phyloP scores from a whole-genome alignment of 2,888 invertebrate species.

The Charanyca ferruginea region DNA sequence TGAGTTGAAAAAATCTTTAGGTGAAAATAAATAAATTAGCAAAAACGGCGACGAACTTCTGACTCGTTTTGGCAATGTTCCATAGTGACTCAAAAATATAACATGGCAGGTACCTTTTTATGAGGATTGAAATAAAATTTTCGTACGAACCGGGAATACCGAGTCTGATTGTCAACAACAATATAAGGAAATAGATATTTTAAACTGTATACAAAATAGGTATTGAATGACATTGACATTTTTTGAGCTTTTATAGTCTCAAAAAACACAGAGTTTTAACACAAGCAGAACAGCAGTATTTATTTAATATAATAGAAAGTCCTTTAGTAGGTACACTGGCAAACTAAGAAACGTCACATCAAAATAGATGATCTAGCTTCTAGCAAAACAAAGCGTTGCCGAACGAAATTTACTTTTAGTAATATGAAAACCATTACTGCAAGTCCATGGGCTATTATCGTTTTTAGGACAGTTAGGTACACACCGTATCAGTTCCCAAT shows the following conservation, averaged over 20 bases:
- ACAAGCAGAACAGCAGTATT: not conserved
- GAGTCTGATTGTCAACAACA: conserved; percentile 22
- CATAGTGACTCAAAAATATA: conserved; percentile 47
- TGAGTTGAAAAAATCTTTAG: conserved; percentile 25
- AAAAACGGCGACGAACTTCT: conserved; percentile 31
- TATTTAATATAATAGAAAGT: conserved; percentile 19
- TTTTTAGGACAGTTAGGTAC: not conserved
- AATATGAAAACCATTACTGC: conserved; percentile 20
- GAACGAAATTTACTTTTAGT: conserved; percentile 29
- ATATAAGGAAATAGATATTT: no score
- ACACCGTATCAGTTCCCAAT: conserved; percentile 73
- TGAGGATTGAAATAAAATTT: conserved; percentile 35
- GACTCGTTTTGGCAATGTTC: conserved; percentile 57
- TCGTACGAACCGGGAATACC: conserved; percentile 15
- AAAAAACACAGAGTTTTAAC: not conserved
- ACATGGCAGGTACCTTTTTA: not conserved
- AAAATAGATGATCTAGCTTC: conserved; percentile 35
- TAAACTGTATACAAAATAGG: not conserved
- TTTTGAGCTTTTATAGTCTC: not conserved
- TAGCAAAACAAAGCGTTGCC: conserved; percentile 31
- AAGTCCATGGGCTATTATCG: not conserved
- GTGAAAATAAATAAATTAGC: conserved; percentile 47
- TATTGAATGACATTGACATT: not conserved
- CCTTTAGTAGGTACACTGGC: not conserved
- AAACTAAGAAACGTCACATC: conserved; percentile 8